Base-by-base conservation (phyloP, 1,140 invertebrate species). In the Leptopilina boulardi region DNA sequence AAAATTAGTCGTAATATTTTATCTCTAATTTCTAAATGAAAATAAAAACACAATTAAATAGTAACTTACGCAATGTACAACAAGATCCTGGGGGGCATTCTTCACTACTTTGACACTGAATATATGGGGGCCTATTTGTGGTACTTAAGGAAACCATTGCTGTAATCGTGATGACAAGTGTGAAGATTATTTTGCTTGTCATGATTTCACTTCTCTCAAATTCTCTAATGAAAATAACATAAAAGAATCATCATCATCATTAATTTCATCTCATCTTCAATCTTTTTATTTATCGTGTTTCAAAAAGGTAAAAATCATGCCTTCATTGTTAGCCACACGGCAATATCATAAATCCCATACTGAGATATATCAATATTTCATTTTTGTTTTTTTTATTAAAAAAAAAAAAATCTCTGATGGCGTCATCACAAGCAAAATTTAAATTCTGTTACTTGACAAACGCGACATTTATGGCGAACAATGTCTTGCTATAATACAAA, bases 51-150 rank as follows among this genome's bases (percentile, higher is more conserved):
- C 41, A 71, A 18, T 54, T 3, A 71, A 19, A 71, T 19, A 59
- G 42, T 41, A 75, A 85, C 85, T 77, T 76, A 86, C 66, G 9
- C 15, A 66, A 30, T 66, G 73, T 30, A 42, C 85, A 86, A 59
- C 85, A 86, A 10, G 44, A 8, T 18, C 15, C 71, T 42, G 56
- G 11, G 19, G 23, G 10, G 66, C 85, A 86, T 5, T 84, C 81
- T 1, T 30, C 19, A 70, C 73, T 78, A 18, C 19, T 82, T 10
- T 44, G 23, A 76, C 85, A 86, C 1, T 59, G 21, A 59, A 75
- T 26, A 30, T 66, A 59, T 9, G 70, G 6, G 6, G 44, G 23
- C 47, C 38, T 47, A 11, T 18, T 30, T 26, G 13, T 26, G 11
- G 13, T 9, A 71, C 38, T 34, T 71, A 19, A 71, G 41, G 9